phyloP scores from a whole-genome alignment of 2,888 invertebrate species.

The Apomyelois bistriatella region DNA sequence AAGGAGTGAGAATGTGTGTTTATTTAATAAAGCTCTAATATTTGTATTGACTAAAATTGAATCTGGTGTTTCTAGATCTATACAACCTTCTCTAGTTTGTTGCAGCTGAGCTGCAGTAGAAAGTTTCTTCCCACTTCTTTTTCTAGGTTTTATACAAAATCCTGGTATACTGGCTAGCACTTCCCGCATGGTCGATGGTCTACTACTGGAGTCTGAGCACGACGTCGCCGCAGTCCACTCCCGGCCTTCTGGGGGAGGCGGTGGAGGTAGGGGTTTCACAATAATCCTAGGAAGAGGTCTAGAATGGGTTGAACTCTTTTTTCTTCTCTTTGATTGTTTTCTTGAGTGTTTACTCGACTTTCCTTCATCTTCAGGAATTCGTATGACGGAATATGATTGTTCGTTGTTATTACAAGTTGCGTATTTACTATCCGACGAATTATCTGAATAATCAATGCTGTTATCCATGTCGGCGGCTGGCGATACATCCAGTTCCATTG shows the following conservation, averaged over 20 bases:
- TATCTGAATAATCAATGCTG: constrained; percentile 64
- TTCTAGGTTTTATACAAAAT: constrained; percentile 90
- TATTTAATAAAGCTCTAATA: constrained; percentile 92
- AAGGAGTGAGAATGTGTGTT: constrained; percentile 93
- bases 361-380: constrained; percentile 69
- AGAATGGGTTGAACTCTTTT: constrained; percentile 87
- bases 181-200: constrained; percentile 92
- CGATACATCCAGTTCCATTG: constrained; percentile 69
- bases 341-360: constrained; percentile 89
- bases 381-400: constrained; percentile 61
- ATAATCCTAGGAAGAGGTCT: constrained; percentile 87
- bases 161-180: constrained; percentile 93
- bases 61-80: constrained; percentile 97
- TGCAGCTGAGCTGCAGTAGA: constrained; percentile 95
- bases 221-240: constrained; percentile 72
- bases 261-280: constrained; percentile 88
- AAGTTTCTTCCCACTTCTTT: constrained; percentile 89
- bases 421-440: constrained; percentile 62
- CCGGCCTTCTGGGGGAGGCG: constrained; percentile 72
- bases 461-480: constrained; percentile 47
- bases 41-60: constrained; percentile 96
- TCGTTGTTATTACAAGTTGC: constrained; percentile 60
- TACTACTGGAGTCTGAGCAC: constrained; percentile 51
- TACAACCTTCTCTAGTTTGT: constrained; percentile 95
- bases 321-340: constrained; percentile 84